Percentiles rank a stretch among this genome's conserved stretches.
These are phyloP conservation scores for Cryptoprocta ferox DNA, from an alignment of 2,797 vertebrate species.

Conservation along the genomic window DNA sequence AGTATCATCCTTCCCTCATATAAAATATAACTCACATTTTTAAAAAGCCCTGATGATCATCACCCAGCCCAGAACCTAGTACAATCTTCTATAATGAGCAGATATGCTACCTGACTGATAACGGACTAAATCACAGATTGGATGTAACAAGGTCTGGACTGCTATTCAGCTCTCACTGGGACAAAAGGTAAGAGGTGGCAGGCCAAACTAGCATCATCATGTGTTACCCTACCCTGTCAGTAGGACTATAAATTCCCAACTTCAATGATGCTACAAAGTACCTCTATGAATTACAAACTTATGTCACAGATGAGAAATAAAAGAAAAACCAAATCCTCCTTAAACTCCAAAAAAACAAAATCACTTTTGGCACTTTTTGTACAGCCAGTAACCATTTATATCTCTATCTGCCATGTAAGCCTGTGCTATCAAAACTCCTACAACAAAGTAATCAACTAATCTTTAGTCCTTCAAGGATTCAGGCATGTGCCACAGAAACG, in stretches of 20 bases:
- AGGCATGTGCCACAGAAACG: background rate
- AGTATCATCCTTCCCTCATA: background rate
- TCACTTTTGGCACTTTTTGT: background rate
- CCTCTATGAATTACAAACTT: background rate
- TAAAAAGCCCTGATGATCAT: background rate
- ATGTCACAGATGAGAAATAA: background rate
- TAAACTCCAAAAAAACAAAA: background rate
- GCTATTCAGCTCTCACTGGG: background rate
- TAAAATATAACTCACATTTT: conserved; percentile 22
- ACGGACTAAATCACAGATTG: background rate
- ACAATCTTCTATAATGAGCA: background rate
- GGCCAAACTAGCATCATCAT: background rate
- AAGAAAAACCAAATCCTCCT: background rate
- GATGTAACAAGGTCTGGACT: conserved; percentile 11
- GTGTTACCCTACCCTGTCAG: background rate
- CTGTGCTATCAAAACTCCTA: background rate
- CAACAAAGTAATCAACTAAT: background rate
- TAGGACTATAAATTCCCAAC: background rate
- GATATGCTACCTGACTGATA: background rate
- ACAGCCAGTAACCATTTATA: background rate
- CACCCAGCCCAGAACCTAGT: background rate
- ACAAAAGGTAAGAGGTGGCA: background rate
- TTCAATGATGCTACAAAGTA: background rate
- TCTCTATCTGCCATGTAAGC: background rate
- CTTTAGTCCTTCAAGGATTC: background rate